Base-by-base conservation (phyloP, 2,888 invertebrate genomes). In the Conus canariensis region DNA sequence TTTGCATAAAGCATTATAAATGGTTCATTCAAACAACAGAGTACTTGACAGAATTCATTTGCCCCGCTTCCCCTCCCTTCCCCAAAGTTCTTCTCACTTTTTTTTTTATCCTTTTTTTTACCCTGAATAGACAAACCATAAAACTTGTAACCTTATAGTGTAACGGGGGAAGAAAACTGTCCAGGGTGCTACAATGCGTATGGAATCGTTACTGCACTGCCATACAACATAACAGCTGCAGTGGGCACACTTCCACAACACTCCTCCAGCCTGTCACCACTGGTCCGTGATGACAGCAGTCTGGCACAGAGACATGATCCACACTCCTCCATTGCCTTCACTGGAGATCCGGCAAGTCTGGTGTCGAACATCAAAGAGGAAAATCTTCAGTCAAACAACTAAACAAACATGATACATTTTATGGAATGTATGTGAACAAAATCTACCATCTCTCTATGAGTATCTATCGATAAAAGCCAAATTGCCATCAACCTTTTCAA, bases 291-390 rank as follows among this genome's bases (percentile, higher is more conserved):
- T 1, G 30, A 30, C 30, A 25, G 30, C 70, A 70, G 16, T 70
- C 70, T 22, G 70, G 16, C 70, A 70, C 56, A 56, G 58, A 12
- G 22, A 56, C 19, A 56, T 56, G 56, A 19, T 22, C 58, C 56
- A 83, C 82, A 83, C n/a, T 22, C 19, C 70, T 56, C 30, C 80
- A 80, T 30, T 45, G 12, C 4, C 80, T 83, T 83, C 82, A 83
- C 58, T 83, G 82, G 58, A 83, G 82, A 83, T 83, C 82, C 5
- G 82, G 82, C 82, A 83, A 83, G 10, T 83, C 82, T 83, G 58
- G 19, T 45, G 45, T 8, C 25, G 0, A 80, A 70, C 2, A 16
- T 19, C 16, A 64, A 64, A 64, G 64, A 64, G 64, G 16, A 2
- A 45, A 45, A 45, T 45, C 45, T 45, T 45, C 45, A 45, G 30